Percentiles rank a stretch among this genome's conserved stretches.
phyloP scores from a whole-genome alignment of 2,797 vertebrate genomes.

The Saguinus oedipus region DNA sequence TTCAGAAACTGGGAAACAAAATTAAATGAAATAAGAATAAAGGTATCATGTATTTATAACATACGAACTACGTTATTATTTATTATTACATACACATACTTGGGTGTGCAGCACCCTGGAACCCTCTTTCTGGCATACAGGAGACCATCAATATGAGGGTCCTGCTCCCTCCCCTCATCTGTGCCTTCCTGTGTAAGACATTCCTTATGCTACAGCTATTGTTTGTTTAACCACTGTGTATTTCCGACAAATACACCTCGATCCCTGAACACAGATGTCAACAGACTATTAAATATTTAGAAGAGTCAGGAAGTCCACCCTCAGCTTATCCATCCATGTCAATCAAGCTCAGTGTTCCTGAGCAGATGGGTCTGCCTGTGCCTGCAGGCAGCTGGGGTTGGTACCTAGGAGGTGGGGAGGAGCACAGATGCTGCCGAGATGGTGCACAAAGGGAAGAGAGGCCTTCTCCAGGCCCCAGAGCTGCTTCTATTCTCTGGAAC shows the following conservation, averaged over 20 bases:
- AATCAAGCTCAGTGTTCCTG: not conserved
- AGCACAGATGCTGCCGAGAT: not conserved
- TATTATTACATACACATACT: not conserved
- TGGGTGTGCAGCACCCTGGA: not conserved
- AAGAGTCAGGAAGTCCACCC: slow-evolving; percentile 21
- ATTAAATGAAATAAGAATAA: slow-evolving; percentile 16
- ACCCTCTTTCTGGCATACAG: not conserved
- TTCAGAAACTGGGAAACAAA: not conserved
- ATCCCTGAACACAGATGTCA: not conserved
- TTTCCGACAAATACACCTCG: slow-evolving; percentile 22
- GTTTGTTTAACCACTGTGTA: not conserved
- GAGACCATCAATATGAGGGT: not conserved
- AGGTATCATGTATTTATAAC: not conserved
- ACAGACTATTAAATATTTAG: slow-evolving; percentile 63
- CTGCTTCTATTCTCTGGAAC: not conserved
- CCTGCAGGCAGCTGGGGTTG: not conserved
- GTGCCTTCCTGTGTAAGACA: not conserved
- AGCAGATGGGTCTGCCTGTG: slow-evolving; percentile 31
- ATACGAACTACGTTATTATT: not conserved
- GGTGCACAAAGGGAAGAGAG: not conserved
- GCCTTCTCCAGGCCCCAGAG: not conserved
- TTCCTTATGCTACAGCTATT: not conserved
- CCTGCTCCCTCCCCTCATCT: not conserved
- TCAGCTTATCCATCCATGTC: not conserved
- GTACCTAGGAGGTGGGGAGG: not conserved